Conservation (phyloP, 2,797 vertebrate genomes). For the Urocyon cinereoargenteus region DNA sequence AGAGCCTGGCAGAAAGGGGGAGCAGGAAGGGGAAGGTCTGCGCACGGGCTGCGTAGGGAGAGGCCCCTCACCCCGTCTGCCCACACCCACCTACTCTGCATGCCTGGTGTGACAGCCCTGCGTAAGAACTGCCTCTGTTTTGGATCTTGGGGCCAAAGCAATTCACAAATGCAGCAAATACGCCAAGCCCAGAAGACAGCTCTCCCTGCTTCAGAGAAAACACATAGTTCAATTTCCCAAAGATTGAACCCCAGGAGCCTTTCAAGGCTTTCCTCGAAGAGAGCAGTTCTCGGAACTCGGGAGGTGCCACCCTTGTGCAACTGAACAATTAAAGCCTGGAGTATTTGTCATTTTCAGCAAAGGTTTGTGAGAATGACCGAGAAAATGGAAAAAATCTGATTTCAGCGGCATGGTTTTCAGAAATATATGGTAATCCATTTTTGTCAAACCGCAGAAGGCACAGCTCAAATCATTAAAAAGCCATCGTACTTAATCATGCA, state of each 20-base stretch:
- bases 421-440: constrained; percentile 45
- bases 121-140: neutral
- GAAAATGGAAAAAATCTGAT: constrained; percentile 5
- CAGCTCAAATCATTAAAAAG: constrained; percentile 83
- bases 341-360: constrained; percentile 4
- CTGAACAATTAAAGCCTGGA: neutral
- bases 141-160: neutral
- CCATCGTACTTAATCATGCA: constrained; percentile 79
- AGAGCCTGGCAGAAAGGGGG: neutral
- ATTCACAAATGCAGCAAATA: neutral
- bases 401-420: constrained; percentile 24
- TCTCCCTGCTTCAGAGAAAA: constrained; percentile 52
- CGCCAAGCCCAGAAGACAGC: neutral
- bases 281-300: constrained; percentile 34
- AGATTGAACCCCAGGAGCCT: neutral
- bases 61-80: neutral
- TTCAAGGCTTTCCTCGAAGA: neutral
- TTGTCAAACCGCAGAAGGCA: constrained; percentile 69
- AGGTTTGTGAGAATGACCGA: neutral
- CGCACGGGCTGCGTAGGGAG: neutral
- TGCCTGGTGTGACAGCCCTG: neutral
- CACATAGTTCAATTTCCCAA: constrained; percentile 50
- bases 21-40: neutral
- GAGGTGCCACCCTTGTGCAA: neutral
- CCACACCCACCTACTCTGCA: neutral